Conservation (phyloP, 2,888 invertebrate species). For the Myopa tessellatipennis region DNA sequence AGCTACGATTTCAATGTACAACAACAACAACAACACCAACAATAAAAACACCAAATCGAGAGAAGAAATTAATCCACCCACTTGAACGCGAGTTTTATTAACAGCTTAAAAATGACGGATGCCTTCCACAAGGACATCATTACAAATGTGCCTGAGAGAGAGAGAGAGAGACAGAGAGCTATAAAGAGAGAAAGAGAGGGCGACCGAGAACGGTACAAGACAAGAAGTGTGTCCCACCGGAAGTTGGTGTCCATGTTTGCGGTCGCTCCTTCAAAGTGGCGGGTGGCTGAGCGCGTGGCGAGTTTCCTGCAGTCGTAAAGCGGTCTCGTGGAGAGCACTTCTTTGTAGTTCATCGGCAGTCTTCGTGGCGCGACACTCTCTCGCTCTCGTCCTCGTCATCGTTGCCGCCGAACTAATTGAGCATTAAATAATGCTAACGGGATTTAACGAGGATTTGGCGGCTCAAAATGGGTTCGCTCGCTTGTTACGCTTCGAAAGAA, state of each 20-base stretch:
- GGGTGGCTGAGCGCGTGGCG: neutral
- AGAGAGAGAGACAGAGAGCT: neutral
- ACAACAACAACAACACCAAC: slow-evolving; percentile 16
- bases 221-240: slow-evolving; percentile 3
- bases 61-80: slow-evolving; percentile 11
- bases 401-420: slow-evolving; percentile 40
- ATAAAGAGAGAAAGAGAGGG: neutral
- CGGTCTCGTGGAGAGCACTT: neutral
- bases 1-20: neutral
- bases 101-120: slow-evolving; percentile 39
- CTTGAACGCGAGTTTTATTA: slow-evolving; percentile 25
- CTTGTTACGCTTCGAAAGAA: neutral
- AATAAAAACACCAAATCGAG: slow-evolving; percentile 4
- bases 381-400: neutral
- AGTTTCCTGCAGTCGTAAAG: too few species aligned
- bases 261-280: neutral
- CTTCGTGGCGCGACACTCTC: neutral
- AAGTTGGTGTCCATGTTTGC: slow-evolving; percentile 6
- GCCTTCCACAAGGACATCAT: slow-evolving; percentile 39
- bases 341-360: neutral
- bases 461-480: neutral
- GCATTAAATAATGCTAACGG: slow-evolving; percentile 43
- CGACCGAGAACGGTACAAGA: neutral
- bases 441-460: slow-evolving; percentile 34
- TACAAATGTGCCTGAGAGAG: slow-evolving; percentile 29